phyloP scores from a whole-genome alignment of 2,888 invertebrate genomes.

The Metopia argyrocephala region DNA sequence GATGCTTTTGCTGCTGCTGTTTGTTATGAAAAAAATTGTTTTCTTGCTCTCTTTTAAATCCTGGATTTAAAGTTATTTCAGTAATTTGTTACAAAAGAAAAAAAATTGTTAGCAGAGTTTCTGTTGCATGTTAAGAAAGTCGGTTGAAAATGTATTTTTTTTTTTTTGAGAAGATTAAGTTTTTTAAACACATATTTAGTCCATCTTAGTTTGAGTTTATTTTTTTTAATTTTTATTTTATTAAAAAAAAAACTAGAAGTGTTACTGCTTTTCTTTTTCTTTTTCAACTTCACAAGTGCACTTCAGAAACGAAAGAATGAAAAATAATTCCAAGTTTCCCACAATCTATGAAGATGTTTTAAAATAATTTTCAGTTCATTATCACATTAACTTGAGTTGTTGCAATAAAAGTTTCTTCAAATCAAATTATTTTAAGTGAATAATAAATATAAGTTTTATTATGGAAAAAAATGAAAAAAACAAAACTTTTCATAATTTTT shows the following conservation, averaged over 20 bases:
- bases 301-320: not conserved
- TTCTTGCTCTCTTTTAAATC: not conserved
- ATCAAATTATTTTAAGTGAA: constrained; percentile 29
- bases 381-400: constrained; percentile 37
- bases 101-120: too few species aligned
- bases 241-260: not conserved
- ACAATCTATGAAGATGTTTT: constrained; percentile 44
- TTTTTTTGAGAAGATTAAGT: not conserved
- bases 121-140: constrained; percentile 37
- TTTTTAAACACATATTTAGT: not conserved
- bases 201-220: not conserved
- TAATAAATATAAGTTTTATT: not conserved
- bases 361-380: constrained; percentile 53
- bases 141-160: constrained; percentile 40
- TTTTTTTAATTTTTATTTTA: not conserved
- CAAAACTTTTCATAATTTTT: not conserved
- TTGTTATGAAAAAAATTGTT: not conserved
- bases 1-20: not conserved
- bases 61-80: constrained; percentile 40
- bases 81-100: constrained; percentile 56
- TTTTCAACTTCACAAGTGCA: not conserved
- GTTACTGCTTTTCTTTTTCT: not conserved
- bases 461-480: not conserved
- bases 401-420: constrained; percentile 15
- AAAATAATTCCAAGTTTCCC: constrained; percentile 41